Conservation (phyloP, 2,113 vertebrate species). For the Gracilinanus agilis region DNA sequence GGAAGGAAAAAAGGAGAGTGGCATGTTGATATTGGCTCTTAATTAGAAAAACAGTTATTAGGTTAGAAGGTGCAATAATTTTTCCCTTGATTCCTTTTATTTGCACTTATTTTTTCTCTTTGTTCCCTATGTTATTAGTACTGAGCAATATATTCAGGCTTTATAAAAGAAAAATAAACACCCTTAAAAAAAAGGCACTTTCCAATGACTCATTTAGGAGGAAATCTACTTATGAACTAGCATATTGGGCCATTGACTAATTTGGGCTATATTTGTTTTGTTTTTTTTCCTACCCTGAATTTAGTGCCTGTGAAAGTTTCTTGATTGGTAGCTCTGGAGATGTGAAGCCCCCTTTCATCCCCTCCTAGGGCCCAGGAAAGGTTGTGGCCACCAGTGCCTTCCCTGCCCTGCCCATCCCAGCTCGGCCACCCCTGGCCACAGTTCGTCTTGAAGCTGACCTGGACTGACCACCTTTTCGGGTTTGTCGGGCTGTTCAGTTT, state of each 20-base stretch:
- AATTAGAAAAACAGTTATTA: neutral
- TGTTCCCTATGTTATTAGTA: constrained; percentile 39
- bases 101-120: neutral
- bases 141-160: constrained; percentile 23
- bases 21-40: neutral
- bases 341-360: neutral
- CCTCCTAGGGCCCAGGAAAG: neutral
- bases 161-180: constrained; percentile 57
- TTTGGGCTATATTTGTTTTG: constrained; percentile 40
- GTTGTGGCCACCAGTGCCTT: rapidly evolving
- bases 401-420: neutral
- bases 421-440: neutral
- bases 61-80: neutral
- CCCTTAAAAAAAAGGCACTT: constrained; percentile 55
- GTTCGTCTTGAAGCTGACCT: constrained; percentile 12
- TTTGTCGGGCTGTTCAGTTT: neutral
- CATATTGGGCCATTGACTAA: constrained; percentile 48
- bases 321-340: neutral
- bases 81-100: neutral
- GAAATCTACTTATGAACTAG: constrained; percentile 49
- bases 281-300: constrained; percentile 31
- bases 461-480: neutral
- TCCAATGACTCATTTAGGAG: constrained; percentile 59
- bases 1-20: neutral
- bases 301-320: neutral